Percentiles rank a stretch among this genome's conserved stretches.
phyloP scores from a whole-genome alignment of 2,888 invertebrate genomes.

The Andrena trimmerana region DNA sequence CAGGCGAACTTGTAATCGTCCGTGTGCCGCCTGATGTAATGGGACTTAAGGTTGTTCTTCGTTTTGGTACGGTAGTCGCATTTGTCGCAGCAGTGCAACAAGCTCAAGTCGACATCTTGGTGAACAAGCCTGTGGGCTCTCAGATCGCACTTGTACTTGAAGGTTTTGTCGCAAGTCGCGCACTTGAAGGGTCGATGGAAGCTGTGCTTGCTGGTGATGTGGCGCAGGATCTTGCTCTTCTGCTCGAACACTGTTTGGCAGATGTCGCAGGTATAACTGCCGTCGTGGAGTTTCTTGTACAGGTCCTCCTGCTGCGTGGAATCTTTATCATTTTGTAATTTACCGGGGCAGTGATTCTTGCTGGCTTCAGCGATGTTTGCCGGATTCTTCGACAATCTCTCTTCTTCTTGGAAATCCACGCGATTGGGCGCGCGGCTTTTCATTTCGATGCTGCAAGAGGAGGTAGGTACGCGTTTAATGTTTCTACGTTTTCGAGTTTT shows the following conservation, averaged over 20 bases:
- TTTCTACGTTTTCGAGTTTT: background rate
- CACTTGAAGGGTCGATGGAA: slow-evolving; percentile 75
- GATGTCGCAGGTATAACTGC: slow-evolving; percentile 68
- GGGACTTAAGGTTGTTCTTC: slow-evolving; percentile 76
- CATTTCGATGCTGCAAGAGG: background rate
- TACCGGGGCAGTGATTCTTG: background rate
- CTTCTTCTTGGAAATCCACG: background rate
- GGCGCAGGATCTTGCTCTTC: slow-evolving; percentile 74
- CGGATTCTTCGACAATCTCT: background rate
- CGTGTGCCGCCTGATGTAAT: slow-evolving; percentile 75
- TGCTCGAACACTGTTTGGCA: slow-evolving; percentile 69
- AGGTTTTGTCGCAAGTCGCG: slow-evolving; percentile 69
- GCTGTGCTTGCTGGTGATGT: slow-evolving; percentile 77
- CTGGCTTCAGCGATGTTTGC: background rate
- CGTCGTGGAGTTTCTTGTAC: slow-evolving; percentile 69
- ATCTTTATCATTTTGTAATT: slow-evolving; percentile 2
- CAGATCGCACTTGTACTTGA: slow-evolving; percentile 78
- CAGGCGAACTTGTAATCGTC: slow-evolving; percentile 77
- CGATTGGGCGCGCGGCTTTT: background rate
- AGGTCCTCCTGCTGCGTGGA: slow-evolving; percentile 39
- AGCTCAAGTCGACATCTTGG: slow-evolving; percentile 60
- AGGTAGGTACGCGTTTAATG: background rate
- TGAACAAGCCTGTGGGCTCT: slow-evolving; percentile 72
- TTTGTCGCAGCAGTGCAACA: slow-evolving; percentile 74
- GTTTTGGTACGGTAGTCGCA: slow-evolving; percentile 76